These are phyloP conservation scores for Seladonia tumulorum DNA, from an alignment of 2,888 invertebrate species.

Conservation along the genomic window DNA sequence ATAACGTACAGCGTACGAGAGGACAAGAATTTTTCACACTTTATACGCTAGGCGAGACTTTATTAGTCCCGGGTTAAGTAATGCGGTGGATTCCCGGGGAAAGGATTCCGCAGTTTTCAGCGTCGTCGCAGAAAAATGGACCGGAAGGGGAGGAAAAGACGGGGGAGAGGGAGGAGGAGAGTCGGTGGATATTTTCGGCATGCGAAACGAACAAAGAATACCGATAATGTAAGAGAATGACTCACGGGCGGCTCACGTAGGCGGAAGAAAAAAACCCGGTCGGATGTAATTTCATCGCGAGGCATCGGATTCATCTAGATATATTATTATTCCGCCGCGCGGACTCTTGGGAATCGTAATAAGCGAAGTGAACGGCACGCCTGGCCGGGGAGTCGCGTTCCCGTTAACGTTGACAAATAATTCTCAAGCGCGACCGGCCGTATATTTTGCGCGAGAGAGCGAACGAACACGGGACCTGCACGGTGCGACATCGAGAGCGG, in stretches of 20 bases:
- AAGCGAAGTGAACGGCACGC: slow-evolving; percentile 40
- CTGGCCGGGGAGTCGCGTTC: slow-evolving; percentile 27
- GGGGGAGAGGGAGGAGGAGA: too few relatives aligned
- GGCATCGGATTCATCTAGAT: slow-evolving; percentile 63
- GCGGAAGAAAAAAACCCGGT: slow-evolving; percentile 42
- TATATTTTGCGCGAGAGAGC: neutral
- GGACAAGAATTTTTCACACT: slow-evolving; percentile 4
- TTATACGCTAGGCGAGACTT: neutral
- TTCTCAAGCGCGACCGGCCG: neutral
- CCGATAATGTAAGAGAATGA: slow-evolving; percentile 59
- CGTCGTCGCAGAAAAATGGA: neutral
- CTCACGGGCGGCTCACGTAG: slow-evolving; percentile 55
- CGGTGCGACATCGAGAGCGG: neutral
- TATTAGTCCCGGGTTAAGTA: neutral
- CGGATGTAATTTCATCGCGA: slow-evolving; percentile 64
- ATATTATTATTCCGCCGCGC: slow-evolving; percentile 53
- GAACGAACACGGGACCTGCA: neutral
- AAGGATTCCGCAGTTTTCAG: neutral
- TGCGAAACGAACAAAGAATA: neutral
- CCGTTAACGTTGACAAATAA: slow-evolving; percentile 28
- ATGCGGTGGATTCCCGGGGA: neutral
- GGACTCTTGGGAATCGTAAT: slow-evolving; percentile 60
- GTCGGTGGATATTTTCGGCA: slow-evolving; percentile 36
- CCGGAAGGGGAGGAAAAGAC: neutral
- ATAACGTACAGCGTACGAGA: neutral